Evolutionary conservation across 2,888 invertebrate species (phyloP), one percentile per base, ranked within the genome.

Genomic region (Latrodectus hesperus): DNA sequence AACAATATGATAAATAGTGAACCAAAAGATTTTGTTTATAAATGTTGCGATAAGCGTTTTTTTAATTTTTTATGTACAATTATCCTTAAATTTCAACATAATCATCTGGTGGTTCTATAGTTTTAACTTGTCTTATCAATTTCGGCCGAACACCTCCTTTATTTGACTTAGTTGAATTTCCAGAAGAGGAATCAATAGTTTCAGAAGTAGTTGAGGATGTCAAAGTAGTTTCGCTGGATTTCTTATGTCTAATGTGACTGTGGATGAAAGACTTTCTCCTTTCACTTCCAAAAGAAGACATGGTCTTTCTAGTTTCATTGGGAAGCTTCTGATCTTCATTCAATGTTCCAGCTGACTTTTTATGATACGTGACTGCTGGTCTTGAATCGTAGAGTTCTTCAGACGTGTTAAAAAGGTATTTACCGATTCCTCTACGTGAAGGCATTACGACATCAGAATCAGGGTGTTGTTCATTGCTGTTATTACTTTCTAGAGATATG

Each of bases 171-270:
- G 67, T 71, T 51, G 88, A 70, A 51, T 78, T 60, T 12, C 70
- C 60, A 2, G 84, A 80, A 5, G 77, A 76, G 11, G 80, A 81
- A 17, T 85, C 80, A 6, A 76, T 16, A 52, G 83, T 78, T 51
- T 86, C 86, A 10, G 89, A 84, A 12, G 55, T 71, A 16, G 77
- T 87, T 14, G 84, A 84, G 1, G 89, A 89, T 0, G 89, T 88
- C 14, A 89, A 51, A 1, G 88, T 89, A 4, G 87, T 82, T 64
- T 89, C 89, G 60, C 80, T 89, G 4, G 89, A 89, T 70, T 89
- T 84, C 67, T 81, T 81, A 71, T 88, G 76, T 73, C 60, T 81
- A 17, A 87, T 83, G 22, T 84, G 86, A 68, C 84, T 86, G n/a
- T 84, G 79, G 26, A 86, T 84, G 77, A 89, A 89, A 52, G 89